Base-by-base conservation (phyloP, 64 coral and sea anemone species). In the Trachythela sp. region DNA sequence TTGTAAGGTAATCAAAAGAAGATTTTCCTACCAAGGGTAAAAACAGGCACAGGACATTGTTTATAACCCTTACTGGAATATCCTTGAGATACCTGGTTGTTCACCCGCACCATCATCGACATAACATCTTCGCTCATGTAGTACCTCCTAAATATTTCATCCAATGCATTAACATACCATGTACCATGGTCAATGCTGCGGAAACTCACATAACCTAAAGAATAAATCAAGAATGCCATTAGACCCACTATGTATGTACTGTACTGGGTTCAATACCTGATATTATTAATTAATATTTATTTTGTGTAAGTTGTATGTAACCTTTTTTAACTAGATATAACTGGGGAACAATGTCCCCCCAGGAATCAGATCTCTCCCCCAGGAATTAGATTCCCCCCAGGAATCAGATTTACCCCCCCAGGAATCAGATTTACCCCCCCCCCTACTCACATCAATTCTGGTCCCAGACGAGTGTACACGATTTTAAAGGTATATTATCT, bases 201-300 rank as follows among this genome's bases (percentile, higher is more conserved):
- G 91, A 93, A 99, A 33, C 96, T 99, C 9, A 99, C 96, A 92
- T 99, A 99, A 26, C 96, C 96, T 94, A 64, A 49, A 50, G 40
- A 48, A 15, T 20, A 48, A 34, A 67, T 9, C 9, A 39, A 1
- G 15, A 37, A 14, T 36, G 35, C 31, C 31, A 4, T 30, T 34
- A 30, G 1, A 80, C 68, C 17, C 33, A 13, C 68, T 35, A 27
- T 26, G 17, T 31, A 31, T 27, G 18, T 0, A n/a, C 24, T 27
- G 10, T 35, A 72, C 68, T 72, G 14, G 14, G 33, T 72, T 26
- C 24, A 72, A 72, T 24, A 72, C n/a, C 9, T 26, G 13, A 72
- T 72, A 1, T n/a, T n/a, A n/a, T n/a, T n/a, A n/a, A n/a, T n/a
- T n/a, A n/a, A n/a, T n/a, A n/a, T n/a, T n/a, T n/a, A n/a, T n/a